Conservation (phyloP, 2,113 vertebrate genomes). For the Sinocyclocheilus anshuiensis region DNA sequence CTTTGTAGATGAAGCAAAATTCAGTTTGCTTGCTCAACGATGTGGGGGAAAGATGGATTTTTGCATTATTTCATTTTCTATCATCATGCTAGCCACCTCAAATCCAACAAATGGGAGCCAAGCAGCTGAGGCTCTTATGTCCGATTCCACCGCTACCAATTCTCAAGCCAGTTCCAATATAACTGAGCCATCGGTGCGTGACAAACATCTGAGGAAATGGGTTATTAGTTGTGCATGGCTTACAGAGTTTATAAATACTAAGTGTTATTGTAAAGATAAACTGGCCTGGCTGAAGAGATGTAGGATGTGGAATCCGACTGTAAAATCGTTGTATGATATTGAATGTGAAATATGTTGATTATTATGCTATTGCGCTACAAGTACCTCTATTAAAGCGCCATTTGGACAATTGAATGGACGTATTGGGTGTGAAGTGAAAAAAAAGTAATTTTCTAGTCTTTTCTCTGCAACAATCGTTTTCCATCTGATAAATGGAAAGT, state of each 20-base stretch:
- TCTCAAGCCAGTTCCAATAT: conserved; percentile 64
- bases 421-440: conserved; percentile 9
- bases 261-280: conserved; percentile 71
- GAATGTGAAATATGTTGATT: conserved; percentile 32
- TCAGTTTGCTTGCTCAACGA: conserved; percentile 53
- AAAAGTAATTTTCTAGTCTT: conserved; percentile 37
- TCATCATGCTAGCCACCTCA: conserved; percentile 20
- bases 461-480: conserved; percentile 24
- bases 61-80: conserved; percentile 59
- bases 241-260: conserved; percentile 72
- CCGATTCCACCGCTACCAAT: conserved; percentile 28
- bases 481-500: conserved; percentile 32
- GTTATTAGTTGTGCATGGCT: conserved; percentile 65
- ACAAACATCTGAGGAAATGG: conserved; percentile 64
- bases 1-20: conserved; percentile 68
- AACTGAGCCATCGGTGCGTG: conserved; percentile 65
- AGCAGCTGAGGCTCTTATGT: conserved; percentile 39
- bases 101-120: conserved; percentile 13
- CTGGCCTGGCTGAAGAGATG: conserved; percentile 49
- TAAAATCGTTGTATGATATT: conserved; percentile 17
- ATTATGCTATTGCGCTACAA: conserved; percentile 25
- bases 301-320: background rate
- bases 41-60: conserved; percentile 16
- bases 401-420: conserved; percentile 41
- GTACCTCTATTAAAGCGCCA: conserved; percentile 41